Conservation (phyloP, 2,888 invertebrate species). For the Trichacis sp. region DNA sequence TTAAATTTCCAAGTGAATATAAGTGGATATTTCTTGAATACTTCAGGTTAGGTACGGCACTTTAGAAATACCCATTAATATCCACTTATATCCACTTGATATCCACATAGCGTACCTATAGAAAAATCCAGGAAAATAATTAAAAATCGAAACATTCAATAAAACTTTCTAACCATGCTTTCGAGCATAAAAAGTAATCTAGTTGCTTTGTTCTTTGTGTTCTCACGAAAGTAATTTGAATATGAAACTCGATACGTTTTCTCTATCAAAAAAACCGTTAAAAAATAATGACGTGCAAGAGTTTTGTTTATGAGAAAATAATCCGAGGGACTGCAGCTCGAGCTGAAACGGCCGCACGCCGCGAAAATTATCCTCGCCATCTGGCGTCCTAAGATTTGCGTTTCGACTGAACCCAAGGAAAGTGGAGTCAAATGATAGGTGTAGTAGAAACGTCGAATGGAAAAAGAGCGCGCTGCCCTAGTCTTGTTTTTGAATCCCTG, state of each 20-base stretch:
- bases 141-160: no score
- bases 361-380: slow-evolving; percentile 28
- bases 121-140: no score
- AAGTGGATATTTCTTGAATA: no score
- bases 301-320: slow-evolving; percentile 7
- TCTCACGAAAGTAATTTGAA: neutral
- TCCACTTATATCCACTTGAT: no score
- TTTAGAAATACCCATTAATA: no score
- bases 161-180: no score
- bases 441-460: slow-evolving; percentile 22
- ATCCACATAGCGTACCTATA: no score
- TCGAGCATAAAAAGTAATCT: no score
- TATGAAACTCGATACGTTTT: neutral
- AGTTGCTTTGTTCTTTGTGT: neutral
- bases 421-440: slow-evolving; percentile 41
- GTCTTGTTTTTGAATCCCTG: slow-evolving; percentile 23
- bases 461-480: slow-evolving; percentile 13
- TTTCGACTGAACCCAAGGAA: slow-evolving; percentile 21
- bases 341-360: slow-evolving; percentile 18
- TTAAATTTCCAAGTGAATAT: no score
- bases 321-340: slow-evolving; percentile 8
- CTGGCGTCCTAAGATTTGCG: slow-evolving; percentile 25
- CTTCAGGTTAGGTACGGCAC: no score
- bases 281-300: neutral
- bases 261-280: neutral